Evolutionary conservation across 2,113 vertebrate species (phyloP).

Genomic region (Perca schrenkii): DNA sequence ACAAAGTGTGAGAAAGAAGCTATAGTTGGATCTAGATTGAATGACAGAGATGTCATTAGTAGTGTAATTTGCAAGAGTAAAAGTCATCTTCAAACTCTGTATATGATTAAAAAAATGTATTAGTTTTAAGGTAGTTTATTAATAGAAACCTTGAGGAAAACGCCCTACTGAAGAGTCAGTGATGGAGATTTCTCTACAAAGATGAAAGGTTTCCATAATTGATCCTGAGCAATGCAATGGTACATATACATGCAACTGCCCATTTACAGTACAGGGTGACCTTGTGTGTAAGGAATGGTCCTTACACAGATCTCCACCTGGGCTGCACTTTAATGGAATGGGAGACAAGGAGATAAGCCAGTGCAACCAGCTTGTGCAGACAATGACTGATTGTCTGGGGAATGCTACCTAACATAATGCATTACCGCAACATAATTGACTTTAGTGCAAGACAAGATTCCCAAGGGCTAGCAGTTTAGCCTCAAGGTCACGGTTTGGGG

Average conservation of each 20-base stretch:
- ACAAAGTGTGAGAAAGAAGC: conserved; percentile 18
- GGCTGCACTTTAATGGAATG: conserved; percentile 59
- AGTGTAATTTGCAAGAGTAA: conserved; percentile 11
- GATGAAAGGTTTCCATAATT: conserved; percentile 49
- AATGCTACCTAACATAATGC: conserved; percentile 74
- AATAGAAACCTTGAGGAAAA: conserved; percentile 3
- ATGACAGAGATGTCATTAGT: conserved; percentile 5
- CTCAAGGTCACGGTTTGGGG: conserved; percentile 73
- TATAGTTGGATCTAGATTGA: conserved; percentile 10
- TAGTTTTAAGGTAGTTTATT: not conserved
- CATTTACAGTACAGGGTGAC: conserved; percentile 62
- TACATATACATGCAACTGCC: conserved; percentile 48
- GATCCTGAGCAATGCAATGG: conserved; percentile 40
- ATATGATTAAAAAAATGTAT: not conserved
- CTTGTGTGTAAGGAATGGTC: conserved; percentile 71
- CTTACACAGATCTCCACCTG: conserved; percentile 55
- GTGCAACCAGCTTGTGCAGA: conserved; percentile 68
- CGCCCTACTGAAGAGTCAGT: not conserved
- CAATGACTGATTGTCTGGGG: conserved; percentile 79
- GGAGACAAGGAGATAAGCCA: conserved; percentile 72
- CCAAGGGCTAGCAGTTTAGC: conserved; percentile 65
- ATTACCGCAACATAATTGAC: conserved; percentile 81
- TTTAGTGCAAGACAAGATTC: conserved; percentile 73
- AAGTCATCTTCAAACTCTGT: not conserved
- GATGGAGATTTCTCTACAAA: conserved; percentile 9